Conservation (phyloP, 2,113 vertebrate genomes). For the Odobenus rosmarus region DNA sequence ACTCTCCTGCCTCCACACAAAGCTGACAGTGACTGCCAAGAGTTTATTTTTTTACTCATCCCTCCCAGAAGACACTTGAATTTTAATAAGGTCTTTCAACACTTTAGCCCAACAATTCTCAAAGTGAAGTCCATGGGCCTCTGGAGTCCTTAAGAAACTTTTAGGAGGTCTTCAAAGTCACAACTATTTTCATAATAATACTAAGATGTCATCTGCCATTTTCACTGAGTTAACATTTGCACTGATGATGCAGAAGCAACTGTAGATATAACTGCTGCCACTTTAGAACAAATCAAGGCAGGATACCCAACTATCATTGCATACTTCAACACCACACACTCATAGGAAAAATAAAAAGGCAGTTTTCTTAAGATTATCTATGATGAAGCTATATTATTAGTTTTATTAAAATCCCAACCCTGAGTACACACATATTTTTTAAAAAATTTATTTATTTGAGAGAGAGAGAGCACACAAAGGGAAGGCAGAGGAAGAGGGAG, state of each 20-base stretch:
- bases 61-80: constrained; percentile 38
- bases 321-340: neutral
- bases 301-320: neutral
- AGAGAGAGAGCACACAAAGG: neutral
- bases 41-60: neutral
- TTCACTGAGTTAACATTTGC: neutral
- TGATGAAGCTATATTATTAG: neutral
- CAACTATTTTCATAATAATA: constrained; percentile 56
- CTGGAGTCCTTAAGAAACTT: constrained; percentile 33
- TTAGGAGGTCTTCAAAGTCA: constrained; percentile 39
- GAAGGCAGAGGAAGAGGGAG: neutral
- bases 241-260: neutral
- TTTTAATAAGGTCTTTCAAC: constrained; percentile 57
- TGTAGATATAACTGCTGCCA: neutral
- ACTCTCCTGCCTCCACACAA: neutral
- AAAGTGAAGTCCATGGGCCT: neutral
- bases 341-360: neutral
- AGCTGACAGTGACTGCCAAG: neutral
- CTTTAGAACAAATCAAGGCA: neutral
- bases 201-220: neutral
- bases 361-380: neutral
- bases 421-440: neutral
- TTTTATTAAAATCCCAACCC: constrained; percentile 10
- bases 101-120: neutral
- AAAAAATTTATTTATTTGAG: neutral